phyloP scores from a whole-genome alignment of 2,113 vertebrate species.

The Noturus placidus region DNA sequence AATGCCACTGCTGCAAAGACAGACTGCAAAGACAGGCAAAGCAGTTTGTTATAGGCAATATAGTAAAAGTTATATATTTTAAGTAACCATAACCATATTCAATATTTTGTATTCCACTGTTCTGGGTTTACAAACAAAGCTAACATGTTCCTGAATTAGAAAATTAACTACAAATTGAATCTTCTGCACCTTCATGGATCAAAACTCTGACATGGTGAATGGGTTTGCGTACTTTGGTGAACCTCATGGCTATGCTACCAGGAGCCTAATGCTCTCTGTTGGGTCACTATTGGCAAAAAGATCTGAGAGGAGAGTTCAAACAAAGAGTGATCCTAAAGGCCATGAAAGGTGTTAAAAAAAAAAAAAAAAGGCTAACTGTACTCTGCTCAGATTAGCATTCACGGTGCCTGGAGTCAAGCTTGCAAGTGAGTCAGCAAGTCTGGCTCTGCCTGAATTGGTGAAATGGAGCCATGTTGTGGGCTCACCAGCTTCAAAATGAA shows the following conservation, averaged over 20 bases:
- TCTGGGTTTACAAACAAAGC: not conserved
- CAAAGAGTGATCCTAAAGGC: not conserved
- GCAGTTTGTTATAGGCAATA: not conserved
- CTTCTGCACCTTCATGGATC: not conserved
- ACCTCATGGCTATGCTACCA: not conserved
- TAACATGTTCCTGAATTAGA: not conserved
- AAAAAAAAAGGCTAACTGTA: not conserved
- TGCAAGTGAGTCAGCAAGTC: not conserved
- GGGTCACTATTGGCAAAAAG: not conserved
- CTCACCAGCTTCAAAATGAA: not conserved
- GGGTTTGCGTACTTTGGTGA: not conserved
- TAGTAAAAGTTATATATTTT: not conserved
- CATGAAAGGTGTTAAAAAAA: not conserved
- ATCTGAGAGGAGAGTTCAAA: not conserved
- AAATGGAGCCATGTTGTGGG: not conserved
- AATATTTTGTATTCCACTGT: not conserved
- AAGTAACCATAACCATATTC: not conserved
- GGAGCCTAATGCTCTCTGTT: not conserved
- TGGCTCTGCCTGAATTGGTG: not conserved
- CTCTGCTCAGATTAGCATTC: not conserved
- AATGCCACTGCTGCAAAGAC: constrained; percentile 89
- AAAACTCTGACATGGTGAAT: not conserved
- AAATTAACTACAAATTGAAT: not conserved
- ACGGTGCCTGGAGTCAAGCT: not conserved
- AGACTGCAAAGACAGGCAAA: constrained; percentile 78